These are phyloP conservation scores for Lycorma delicatula DNA, from an alignment of 1,140 invertebrate genomes.

Conservation along the genomic window DNA sequence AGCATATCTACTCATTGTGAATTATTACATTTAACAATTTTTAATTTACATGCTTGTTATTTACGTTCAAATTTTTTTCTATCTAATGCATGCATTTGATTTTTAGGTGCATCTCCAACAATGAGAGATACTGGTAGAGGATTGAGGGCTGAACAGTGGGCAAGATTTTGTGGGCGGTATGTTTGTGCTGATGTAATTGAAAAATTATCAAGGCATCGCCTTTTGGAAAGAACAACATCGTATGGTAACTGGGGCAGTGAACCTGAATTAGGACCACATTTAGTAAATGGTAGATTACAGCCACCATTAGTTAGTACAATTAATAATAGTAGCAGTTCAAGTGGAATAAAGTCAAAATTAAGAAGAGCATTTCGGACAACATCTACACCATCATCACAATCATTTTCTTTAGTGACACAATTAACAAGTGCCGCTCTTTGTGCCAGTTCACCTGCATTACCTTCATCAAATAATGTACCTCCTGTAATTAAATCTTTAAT, in stretches of 20 bases:
- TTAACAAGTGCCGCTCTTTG: conserved; percentile 52
- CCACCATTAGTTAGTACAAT: no score
- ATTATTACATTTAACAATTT: no score
- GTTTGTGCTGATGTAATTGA: conserved; percentile 67
- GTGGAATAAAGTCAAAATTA: conserved; percentile 47
- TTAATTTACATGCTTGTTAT: no score
- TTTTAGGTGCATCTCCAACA: conserved; percentile 62
- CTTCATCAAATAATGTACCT: conserved; percentile 38
- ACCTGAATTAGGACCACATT: conserved; percentile 38
- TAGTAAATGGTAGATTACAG: conserved; percentile 24
- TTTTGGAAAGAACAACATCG: conserved; percentile 46
- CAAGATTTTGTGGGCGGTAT: conserved; percentile 62
- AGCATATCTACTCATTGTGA: no score
- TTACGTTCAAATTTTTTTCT: no score
- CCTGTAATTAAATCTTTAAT: conserved; percentile 47
- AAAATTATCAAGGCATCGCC: conserved; percentile 50
- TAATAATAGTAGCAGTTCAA: conserved; percentile 31
- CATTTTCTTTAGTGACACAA: conserved; percentile 45
- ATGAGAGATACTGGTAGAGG: conserved; percentile 60
- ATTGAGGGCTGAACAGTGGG: conserved; percentile 68
- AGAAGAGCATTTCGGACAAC: conserved; percentile 46
- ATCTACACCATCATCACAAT: conserved; percentile 36
- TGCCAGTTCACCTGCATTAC: conserved; percentile 50
- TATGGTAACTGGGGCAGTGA: conserved; percentile 50
- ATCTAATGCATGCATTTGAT: conserved; percentile 4